Base-by-base conservation (phyloP, 2,888 invertebrate species). In the Andricus quercusramuli region DNA sequence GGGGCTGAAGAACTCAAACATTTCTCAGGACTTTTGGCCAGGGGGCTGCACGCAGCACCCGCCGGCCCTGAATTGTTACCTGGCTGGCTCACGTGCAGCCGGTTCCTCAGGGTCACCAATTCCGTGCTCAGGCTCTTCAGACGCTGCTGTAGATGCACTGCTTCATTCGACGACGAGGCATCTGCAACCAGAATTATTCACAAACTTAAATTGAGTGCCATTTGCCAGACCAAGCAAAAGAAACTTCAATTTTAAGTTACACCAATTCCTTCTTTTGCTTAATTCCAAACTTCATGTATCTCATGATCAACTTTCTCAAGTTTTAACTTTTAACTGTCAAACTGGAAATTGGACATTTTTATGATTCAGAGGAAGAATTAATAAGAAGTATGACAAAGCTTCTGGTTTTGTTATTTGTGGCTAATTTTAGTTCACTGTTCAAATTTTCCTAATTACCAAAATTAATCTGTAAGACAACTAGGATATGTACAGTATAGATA, bases 131-230 rank as follows among this genome's bases (percentile, higher is more conserved):
- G 95, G 93, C 97, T 98, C 91, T 97, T 96, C 91, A 98, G 95
- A 88, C 97, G 96, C 93, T 98, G 98, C 94, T 98, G 97, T 91
- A 98, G 94, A 93, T 98, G 98, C 90, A 97, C 98, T 88, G 98
- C 98, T 94, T 98, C 98, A 94, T 97, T 98, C 89, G 97, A 97
- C 85, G 97, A 98, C 89, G 98, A 97, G 89, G 98, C 98, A 96
- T 98, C 98, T 98, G 95, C 22, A 82, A 85, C 32, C 51, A 74
- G 51, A 74, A 51, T 51, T 74, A 74, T 74, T 74, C 70, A 74
- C 70, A 56, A 74, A 74, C 51, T 74, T 74, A 51, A 51, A 74
- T 56, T 74, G 51, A 56, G 32, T 32, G 51, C 70, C 51, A 74
- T 20, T 74, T 74, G 32, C 51, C 70, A 32, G 32, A 74, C 3